These are phyloP conservation scores for Trimorus sp. DNA, from an alignment of 2,888 invertebrate species.

Conservation along the genomic window DNA sequence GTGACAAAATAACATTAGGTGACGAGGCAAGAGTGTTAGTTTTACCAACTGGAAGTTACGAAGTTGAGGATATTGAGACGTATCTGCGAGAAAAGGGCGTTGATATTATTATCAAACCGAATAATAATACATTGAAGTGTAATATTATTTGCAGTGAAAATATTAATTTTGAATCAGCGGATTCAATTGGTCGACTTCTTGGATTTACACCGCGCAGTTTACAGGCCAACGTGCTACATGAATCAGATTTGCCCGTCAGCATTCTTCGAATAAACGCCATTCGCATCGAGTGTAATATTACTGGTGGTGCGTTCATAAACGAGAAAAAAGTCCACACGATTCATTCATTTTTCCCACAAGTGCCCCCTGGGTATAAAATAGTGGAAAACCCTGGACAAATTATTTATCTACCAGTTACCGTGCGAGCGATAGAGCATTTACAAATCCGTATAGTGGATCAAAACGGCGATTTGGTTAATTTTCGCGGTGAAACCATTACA, in stretches of 20 bases:
- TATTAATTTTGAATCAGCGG: slow-evolving; percentile 53
- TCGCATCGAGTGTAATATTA: slow-evolving; percentile 53
- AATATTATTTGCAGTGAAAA: slow-evolving; percentile 40
- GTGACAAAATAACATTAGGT: too few relatives aligned
- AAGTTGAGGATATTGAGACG: too few relatives aligned
- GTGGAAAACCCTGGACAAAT: slow-evolving; percentile 71
- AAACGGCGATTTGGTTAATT: slow-evolving; percentile 55
- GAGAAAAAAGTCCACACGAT: slow-evolving; percentile 36
- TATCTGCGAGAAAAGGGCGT: too few relatives aligned
- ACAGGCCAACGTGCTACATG: slow-evolving; percentile 17
- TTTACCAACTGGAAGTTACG: too few relatives aligned
- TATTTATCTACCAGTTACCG: slow-evolving; percentile 67
- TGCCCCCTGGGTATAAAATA: slow-evolving; percentile 73
- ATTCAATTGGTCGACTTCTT: slow-evolving; percentile 41
- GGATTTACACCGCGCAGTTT: slow-evolving; percentile 41
- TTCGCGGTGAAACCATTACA: slow-evolving; percentile 68
- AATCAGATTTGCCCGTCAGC: slow-evolving; percentile 32
- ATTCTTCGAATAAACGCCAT: slow-evolving; percentile 34
- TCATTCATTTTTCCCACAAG: slow-evolving; percentile 40
- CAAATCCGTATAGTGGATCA: slow-evolving; percentile 68
- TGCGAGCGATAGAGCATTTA: slow-evolving; percentile 61
- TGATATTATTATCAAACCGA: slow-evolving; percentile 23
- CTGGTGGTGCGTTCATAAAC: slow-evolving; percentile 36
- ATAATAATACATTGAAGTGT: slow-evolving; percentile 59
- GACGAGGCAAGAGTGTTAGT: too few relatives aligned